These are phyloP conservation scores for Nymphicus hollandicus DNA, from an alignment of 2,113 vertebrate species.

Conservation along the genomic window DNA sequence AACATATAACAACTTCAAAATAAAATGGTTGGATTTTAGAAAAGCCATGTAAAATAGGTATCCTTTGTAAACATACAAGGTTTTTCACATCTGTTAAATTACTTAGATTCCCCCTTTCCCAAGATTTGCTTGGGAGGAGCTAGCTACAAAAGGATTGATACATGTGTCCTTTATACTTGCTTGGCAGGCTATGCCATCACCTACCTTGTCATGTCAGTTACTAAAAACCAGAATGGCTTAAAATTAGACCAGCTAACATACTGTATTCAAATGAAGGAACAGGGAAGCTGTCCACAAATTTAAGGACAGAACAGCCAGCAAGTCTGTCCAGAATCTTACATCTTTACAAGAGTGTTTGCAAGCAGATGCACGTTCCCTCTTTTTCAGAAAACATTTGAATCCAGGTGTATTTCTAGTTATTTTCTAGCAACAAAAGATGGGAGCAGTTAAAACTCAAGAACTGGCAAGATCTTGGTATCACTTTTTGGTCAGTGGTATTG, in stretches of 20 bases:
- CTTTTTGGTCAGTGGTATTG: background rate
- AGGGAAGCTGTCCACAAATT: background rate
- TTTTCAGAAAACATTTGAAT: background rate
- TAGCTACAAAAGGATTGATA: background rate
- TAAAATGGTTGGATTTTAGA: background rate
- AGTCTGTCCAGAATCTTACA: background rate
- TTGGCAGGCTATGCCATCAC: background rate
- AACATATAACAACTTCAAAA: background rate
- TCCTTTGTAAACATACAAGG: background rate
- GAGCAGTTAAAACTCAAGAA: background rate
- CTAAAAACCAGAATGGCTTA: background rate
- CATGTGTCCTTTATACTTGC: background rate
- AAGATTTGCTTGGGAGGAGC: background rate
- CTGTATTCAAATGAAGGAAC: background rate
- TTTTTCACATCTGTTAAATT: background rate
- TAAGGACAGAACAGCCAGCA: background rate
- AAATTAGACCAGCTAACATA: background rate
- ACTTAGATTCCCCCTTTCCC: background rate
- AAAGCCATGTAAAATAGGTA: background rate
- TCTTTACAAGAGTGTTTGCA: background rate
- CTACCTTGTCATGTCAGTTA: background rate
- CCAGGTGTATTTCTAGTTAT: background rate
- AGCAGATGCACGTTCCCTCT: background rate
- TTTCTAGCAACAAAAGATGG: background rate
- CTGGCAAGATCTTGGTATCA: background rate